Evolutionary conservation across 1,140 invertebrate species (phyloP), one percentile per base, ranked within the genome.

Genomic region (Linepithema humile): DNA sequence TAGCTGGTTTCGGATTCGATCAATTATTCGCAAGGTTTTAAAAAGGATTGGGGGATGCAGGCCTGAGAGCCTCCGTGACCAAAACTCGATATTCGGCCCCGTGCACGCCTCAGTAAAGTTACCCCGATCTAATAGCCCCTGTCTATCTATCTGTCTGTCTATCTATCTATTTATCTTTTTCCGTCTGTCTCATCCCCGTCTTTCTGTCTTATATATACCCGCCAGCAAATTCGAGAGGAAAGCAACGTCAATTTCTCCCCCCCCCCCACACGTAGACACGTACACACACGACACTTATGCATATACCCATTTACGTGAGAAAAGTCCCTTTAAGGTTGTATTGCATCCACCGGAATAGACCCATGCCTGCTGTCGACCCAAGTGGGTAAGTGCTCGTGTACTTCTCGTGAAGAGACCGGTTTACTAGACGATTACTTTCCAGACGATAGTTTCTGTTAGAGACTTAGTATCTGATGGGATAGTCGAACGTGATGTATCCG

Each of bases 301-400:
- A 67, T 59, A 55, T 43, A 43, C 20, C 23, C 40, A 82, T 50
- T 82, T 62, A 73, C 57, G 77, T 73, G 50, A 75, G n/a, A 86
- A 85, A 85, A 69, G 60, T 57, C 74, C 85, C 82, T 74, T 84
- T 83, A 84, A 90, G 89, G 89, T 86, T 89, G 88, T 88, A 85
- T 91, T 90, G 88, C 86, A 88, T 85, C 85, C 84, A 85, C 64
- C 85, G 92, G 91, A n/a, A 93, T 93, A 93, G 90, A 93, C 89
- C 90, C 90, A 93, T 94, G 92, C 92, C 93, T 93, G 92, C 93
- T 92, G 91, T 91, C 89, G 87, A 93, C 90, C 92, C 91, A 91
- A 91, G 92, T 92, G 93, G 92, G 93, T 94, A 93, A 93, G 93
- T 93, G 92, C 85, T 90, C 86, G 88, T 91, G 88, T 90, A 88